Percentiles rank a stretch among this genome's conserved stretches.
Evolutionary conservation across 2,113 vertebrate species (phyloP).

Genomic region (Girardinichthys multiradiatus): DNA sequence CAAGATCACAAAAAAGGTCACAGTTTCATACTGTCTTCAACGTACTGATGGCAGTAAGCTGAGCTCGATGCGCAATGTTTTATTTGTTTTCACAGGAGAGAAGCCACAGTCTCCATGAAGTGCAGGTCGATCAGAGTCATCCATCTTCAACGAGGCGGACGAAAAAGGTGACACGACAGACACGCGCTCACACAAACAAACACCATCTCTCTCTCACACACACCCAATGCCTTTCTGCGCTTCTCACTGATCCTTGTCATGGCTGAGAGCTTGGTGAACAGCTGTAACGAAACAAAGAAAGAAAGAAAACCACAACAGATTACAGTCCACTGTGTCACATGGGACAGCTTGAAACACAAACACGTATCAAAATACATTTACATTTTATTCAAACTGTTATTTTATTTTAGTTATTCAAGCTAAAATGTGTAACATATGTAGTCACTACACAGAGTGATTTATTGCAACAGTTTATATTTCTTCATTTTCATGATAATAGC

Average conservation of each 20-base stretch:
- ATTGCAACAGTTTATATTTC: too few relatives aligned
- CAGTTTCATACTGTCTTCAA: constrained; percentile 35
- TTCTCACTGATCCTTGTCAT: constrained; percentile 69
- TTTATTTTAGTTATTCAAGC: not conserved
- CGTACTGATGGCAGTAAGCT: constrained; percentile 33
- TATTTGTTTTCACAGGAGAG: constrained; percentile 13
- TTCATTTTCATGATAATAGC: too few relatives aligned
- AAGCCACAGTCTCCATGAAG: constrained; percentile 20
- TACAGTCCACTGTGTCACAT: not conserved
- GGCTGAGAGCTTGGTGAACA: constrained; percentile 62
- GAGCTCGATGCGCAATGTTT: constrained; percentile 1
- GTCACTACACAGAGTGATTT: not conserved
- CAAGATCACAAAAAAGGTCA: constrained; percentile 37
- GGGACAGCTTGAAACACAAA: not conserved
- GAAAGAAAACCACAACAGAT: not conserved
- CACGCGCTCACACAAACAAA: not conserved
- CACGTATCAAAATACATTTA: not conserved
- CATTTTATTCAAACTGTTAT: not conserved
- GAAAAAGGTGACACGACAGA: constrained; percentile 1
- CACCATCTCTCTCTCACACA: too few relatives aligned
- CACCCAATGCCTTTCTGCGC: constrained; percentile 2
- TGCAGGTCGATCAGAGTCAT: not conserved
- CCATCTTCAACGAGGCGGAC: constrained; percentile 1
- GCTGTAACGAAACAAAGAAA: constrained; percentile 45
- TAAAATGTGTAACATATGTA: not conserved